Conservation (phyloP, 2,797 vertebrate genomes). For the Serranus cabrilla region DNA sequence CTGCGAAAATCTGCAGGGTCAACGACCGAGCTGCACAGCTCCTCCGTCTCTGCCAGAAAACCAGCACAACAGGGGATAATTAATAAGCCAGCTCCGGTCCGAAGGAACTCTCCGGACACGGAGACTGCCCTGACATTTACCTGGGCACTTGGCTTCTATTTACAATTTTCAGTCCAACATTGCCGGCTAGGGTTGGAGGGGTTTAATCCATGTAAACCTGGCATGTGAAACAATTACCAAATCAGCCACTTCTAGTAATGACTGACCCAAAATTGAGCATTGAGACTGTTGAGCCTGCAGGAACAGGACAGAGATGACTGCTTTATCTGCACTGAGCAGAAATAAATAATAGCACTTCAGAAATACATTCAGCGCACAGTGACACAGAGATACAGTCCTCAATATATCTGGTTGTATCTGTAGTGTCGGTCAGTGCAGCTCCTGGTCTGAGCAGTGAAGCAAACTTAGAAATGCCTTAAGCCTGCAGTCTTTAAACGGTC, state of each 20-base stretch:
- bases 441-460: too few species aligned
- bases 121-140: conserved; percentile 12
- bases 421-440: not conserved
- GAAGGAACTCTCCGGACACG: not conserved
- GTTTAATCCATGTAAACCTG: conserved; percentile 31
- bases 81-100: conserved; percentile 45
- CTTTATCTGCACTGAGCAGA: not conserved
- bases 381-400: not conserved
- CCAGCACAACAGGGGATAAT: conserved; percentile 15
- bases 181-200: not conserved
- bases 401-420: conserved; percentile 1
- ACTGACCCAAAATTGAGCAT: not conserved
- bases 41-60: conserved; percentile 52
- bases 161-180: conserved; percentile 4
- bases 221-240: conserved; percentile 2
- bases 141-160: conserved; percentile 5
- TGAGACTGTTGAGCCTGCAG: not conserved
- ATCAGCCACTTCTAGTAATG: not conserved
- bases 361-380: not conserved
- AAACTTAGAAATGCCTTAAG: too few species aligned
- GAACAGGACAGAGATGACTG: not conserved
- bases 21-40: conserved; percentile 28
- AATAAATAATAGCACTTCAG: not conserved
- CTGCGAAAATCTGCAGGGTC: conserved; percentile 55
- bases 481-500: too few species aligned